Percentiles rank a stretch among this genome's conserved stretches.
Conservation (phyloP, 1,140 invertebrate species). For the Anthonomus grandis region DNA sequence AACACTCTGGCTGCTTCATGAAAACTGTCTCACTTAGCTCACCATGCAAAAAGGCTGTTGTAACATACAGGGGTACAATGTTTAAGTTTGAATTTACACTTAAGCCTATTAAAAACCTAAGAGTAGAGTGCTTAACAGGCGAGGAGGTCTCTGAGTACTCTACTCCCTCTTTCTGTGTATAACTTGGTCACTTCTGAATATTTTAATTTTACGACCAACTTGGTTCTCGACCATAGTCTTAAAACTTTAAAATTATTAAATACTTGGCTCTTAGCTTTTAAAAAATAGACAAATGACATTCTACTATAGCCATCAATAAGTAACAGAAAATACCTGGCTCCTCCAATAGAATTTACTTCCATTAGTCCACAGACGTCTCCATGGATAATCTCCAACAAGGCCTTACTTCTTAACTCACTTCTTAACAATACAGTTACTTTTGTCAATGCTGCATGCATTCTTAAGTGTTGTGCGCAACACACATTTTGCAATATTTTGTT, state of each 20-base stretch:
- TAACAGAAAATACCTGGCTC: slow-evolving; percentile 43
- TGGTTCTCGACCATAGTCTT: slow-evolving; percentile 21
- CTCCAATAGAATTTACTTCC: slow-evolving; percentile 37
- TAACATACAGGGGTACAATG: slow-evolving; percentile 37
- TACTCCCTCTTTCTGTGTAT: background rate
- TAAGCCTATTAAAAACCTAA: background rate
- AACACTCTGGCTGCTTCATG: slow-evolving; percentile 45
- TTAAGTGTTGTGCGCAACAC: too few species aligned
- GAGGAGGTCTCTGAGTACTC: background rate
- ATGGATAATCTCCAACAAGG: slow-evolving; percentile 43
- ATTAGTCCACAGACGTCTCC: slow-evolving; percentile 39
- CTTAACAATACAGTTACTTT: slow-evolving; percentile 32
- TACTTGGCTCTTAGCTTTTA: slow-evolving; percentile 14
- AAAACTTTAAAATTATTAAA: slow-evolving; percentile 20
- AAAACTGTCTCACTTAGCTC: slow-evolving; percentile 46
- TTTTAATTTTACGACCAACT: slow-evolving; percentile 12
- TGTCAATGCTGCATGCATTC: too few species aligned
- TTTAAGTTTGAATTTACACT: slow-evolving; percentile 11
- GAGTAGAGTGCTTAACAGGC: background rate
- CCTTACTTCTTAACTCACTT: slow-evolving; percentile 10
- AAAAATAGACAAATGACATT: slow-evolving; percentile 20
- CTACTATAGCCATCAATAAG: slow-evolving; percentile 16
- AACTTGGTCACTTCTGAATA: too few species aligned
- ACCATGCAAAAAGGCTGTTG: too few species aligned
- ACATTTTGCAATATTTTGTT: too few species aligned